Conservation (phyloP, 2,113 vertebrate genomes). For the Syngnathoides biaculeatus region DNA sequence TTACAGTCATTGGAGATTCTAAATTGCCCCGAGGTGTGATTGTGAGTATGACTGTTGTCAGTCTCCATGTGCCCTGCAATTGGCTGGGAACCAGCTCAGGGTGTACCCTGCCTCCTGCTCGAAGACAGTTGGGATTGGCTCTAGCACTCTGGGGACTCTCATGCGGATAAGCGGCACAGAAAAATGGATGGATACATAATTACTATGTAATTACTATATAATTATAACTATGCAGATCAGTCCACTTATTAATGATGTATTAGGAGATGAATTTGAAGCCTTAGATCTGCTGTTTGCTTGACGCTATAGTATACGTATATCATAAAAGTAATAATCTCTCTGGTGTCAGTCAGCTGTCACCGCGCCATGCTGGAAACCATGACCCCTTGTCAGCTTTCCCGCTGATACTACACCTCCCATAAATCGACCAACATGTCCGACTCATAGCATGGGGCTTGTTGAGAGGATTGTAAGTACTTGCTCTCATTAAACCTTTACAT, state of each 20-base stretch:
- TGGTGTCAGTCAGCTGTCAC: slow-evolving; percentile 1
- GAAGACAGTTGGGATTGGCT: too few species aligned
- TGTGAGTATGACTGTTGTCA: too few species aligned
- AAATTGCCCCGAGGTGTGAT: too few species aligned
- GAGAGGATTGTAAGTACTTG: not conserved
- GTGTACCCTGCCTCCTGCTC: too few species aligned
- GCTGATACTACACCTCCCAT: not conserved
- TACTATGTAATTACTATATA: too few species aligned
- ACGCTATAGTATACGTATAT: not conserved
- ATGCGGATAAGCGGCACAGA: too few species aligned
- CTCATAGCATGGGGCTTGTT: not conserved
- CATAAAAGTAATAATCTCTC: not conserved
- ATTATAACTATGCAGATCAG: too few species aligned
- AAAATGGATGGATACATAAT: too few species aligned
- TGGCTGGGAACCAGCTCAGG: too few species aligned
- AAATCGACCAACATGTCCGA: not conserved
- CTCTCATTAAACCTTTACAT: not conserved
- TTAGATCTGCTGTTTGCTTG: not conserved
- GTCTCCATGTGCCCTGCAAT: too few species aligned
- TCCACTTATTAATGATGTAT: not conserved
- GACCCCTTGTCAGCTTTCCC: not conserved
- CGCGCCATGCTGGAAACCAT: not conserved
- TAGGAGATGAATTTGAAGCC: not conserved
- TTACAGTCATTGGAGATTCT: too few species aligned
- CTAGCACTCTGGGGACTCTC: too few species aligned